phyloP scores from a whole-genome alignment of 1,140 invertebrate genomes.

The Ephestia elutella region DNA sequence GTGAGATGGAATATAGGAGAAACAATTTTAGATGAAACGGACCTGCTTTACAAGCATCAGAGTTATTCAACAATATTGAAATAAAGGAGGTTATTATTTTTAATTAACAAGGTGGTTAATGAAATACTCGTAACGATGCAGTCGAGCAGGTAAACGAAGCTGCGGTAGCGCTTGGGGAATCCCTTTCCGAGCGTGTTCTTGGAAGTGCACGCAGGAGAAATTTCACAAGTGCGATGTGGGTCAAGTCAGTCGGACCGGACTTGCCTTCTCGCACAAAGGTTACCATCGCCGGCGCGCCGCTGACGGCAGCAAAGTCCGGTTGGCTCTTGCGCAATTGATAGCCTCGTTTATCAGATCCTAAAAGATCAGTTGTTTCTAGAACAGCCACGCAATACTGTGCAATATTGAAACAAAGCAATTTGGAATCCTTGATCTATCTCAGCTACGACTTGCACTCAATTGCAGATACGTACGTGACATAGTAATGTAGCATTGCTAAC shows the following conservation, averaged over 20 bases:
- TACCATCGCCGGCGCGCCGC: conserved; percentile 40
- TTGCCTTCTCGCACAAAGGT: conserved; percentile 64
- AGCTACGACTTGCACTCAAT: not conserved
- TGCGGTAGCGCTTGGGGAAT: conserved; percentile 44
- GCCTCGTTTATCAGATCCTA: conserved; percentile 65
- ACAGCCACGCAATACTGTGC: conserved; percentile 24
- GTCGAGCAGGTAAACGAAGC: conserved; percentile 25
- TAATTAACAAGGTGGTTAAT: not conserved
- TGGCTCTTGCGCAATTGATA: conserved; percentile 62
- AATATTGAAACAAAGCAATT: not conserved
- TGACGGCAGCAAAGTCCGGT: conserved; percentile 53
- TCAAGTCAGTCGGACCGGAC: conserved; percentile 69
- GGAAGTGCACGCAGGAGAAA: conserved; percentile 64
- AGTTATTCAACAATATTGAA: too few relatives aligned
- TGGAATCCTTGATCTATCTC: not conserved
- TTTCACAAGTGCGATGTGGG: conserved; percentile 68
- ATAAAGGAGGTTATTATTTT: too few relatives aligned
- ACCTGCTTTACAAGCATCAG: too few relatives aligned
- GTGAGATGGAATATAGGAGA: not conserved
- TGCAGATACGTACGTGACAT: conserved; percentile 1
- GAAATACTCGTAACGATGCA: not conserved
- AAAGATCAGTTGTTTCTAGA: conserved; percentile 61
- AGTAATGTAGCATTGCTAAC: conserved; percentile 20
- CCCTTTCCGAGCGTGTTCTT: conserved; percentile 55
- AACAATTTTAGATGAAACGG: not conserved